Base-by-base conservation (phyloP, 2,113 vertebrate species). In the Cervus canadensis region DNA sequence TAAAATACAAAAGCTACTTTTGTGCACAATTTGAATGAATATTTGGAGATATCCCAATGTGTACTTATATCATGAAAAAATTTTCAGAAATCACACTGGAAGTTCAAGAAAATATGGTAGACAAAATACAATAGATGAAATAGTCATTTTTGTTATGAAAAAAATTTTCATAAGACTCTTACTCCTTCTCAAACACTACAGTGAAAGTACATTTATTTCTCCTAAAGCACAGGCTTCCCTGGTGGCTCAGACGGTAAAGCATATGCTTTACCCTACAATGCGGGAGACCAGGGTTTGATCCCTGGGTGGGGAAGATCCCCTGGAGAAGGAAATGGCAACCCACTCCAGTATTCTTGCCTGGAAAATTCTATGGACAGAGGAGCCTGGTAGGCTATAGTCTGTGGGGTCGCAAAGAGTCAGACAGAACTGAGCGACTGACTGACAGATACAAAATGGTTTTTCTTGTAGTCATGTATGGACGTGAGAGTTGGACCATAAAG, bases 321-420 rank as follows among this genome's bases (percentile, higher is more conserved):
- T 13, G 67, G n/a, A 74, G 67, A 40, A 40, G n/a, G 19, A 74
- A 74, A 74, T 40, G 67, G n/a, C 1, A 74, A 74, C n/a, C 19
- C 67, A 40, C 67, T 74, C n/a, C 19, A 74, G 10, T 74, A 12
- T 74, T 40, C n/a, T 74, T 40, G 19, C 19, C 67, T 6, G n/a
- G 10, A 74, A 74, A 74, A 74, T 74, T 74, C 67, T 23, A 12
- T 40, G 36, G n/a, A 23, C 0, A 0, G 1, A 12, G n/a, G 19
- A 74, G 19, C n/a, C 36, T 74, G 19, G 19, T 40, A 40, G 62
- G 33, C 62, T 74, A 74, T 5, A 23, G 5, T 40, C 10, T 2
- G 40, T 74, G 67, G 67, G 67, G 19, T 23, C 23, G 4, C 67
- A 40, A 36, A 36, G 67, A 74, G 19, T 74, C 0, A 0, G n/a